Percentiles rank a stretch among this genome's conserved stretches.
phyloP scores from a whole-genome alignment of 2,888 invertebrate genomes.

The Graphium colonna region DNA sequence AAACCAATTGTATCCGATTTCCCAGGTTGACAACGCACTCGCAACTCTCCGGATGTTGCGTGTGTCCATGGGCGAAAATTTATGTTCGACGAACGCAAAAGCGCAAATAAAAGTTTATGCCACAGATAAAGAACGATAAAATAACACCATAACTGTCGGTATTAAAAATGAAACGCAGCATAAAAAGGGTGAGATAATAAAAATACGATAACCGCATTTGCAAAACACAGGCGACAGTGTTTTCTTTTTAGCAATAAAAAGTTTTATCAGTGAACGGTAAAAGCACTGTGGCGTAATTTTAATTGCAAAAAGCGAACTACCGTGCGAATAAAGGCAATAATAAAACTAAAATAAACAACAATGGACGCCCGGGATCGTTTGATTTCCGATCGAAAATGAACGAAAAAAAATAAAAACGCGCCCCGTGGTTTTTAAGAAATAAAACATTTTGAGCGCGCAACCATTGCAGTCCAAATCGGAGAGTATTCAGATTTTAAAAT shows the following conservation, averaged over 20 bases:
- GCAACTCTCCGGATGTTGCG: too few relatives aligned
- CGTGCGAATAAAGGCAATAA: constrained; percentile 2
- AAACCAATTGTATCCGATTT: too few relatives aligned
- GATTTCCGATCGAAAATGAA: not conserved
- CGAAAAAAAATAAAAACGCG: not conserved
- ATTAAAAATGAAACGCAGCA: constrained; percentile 4
- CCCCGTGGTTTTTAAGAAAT: not conserved
- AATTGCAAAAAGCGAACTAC: constrained; percentile 19
- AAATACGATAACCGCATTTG: constrained; percentile 10
- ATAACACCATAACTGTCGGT: not conserved
- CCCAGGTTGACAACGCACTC: too few relatives aligned
- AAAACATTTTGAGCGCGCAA: not conserved
- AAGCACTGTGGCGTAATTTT: constrained; percentile 20
- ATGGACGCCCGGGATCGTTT: not conserved
- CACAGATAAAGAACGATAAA: not conserved
- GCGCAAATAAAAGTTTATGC: not conserved
- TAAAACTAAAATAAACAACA: constrained; percentile 11
- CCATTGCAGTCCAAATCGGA: too few relatives aligned
- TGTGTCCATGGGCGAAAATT: too few relatives aligned
- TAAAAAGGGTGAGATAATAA: constrained; percentile 11
- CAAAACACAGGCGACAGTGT: constrained; percentile 8
- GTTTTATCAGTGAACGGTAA: constrained; percentile 16
- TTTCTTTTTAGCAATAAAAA: constrained; percentile 17
- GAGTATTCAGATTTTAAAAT: too few relatives aligned
- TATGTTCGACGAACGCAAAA: too few relatives aligned